Conservation (phyloP, 92 coral and sea anemone genomes). For the Virgularia gustaviana region DNA sequence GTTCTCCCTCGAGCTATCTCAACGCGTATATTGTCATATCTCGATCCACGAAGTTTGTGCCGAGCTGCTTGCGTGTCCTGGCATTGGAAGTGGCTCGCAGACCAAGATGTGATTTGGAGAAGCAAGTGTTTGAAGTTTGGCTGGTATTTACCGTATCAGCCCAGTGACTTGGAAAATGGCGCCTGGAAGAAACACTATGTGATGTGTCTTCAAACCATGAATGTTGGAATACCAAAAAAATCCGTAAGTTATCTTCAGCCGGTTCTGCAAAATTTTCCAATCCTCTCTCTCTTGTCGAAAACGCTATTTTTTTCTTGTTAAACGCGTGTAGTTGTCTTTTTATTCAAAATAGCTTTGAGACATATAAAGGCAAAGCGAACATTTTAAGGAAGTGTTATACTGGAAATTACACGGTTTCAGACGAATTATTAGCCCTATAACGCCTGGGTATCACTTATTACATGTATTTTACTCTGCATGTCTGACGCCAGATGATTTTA, state of each 20-base stretch:
- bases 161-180: conserved; percentile 71
- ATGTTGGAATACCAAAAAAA: conserved; percentile 71
- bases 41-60: conserved; percentile 90
- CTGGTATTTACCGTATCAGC: conserved; percentile 88
- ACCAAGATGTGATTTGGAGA: conserved; percentile 90
- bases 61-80: conserved; percentile 82
- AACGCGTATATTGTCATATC: conserved; percentile 70
- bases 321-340: no score
- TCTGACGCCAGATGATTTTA: no score
- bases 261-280: background rate
- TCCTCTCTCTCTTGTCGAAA: background rate
- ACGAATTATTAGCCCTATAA: no score
- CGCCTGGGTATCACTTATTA: no score
- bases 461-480: no score
- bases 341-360: conserved; percentile 24
- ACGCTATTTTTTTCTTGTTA: no score
- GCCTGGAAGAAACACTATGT: conserved; percentile 91
- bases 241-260: conserved; percentile 49
- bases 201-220: conserved; percentile 76
- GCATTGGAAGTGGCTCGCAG: conserved; percentile 93
- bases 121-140: conserved; percentile 77
- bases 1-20: conserved; percentile 77
- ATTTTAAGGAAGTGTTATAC: conserved; percentile 28
- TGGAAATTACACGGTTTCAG: no score
- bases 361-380: conserved; percentile 14